Evolutionary conservation across 1,140 invertebrate genomes (phyloP), one percentile per base, ranked within the genome.

Genomic region (Paracyclopina nana): DNA sequence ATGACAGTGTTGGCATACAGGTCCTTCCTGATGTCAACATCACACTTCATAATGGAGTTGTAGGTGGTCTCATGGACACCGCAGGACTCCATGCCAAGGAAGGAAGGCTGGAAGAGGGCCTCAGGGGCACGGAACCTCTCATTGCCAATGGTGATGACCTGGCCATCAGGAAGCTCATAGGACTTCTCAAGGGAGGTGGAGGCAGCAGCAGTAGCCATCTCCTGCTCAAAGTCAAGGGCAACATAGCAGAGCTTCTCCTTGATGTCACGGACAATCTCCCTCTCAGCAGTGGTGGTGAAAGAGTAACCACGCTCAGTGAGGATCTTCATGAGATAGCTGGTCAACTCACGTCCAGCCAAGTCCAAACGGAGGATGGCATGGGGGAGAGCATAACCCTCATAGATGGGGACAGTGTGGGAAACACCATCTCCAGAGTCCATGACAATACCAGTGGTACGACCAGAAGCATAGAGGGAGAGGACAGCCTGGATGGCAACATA

Each of bases 311-410:
- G 74, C 71, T 94, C 87, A 58, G 84, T 90, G 56, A 92, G 73
- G 74, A 94, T 91, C 72, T 87, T 87, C 82, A 88, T 91, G 66
- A 84, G 77, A 74, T 86, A 92, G 71, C 85, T 86, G 62, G 88
- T 94, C 60, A 94, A 72, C 67, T 92, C 88, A 59, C 88, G 82
- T 55, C 88, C 88, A 60, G 86, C 85, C 66, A 91, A 71, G 65
- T 90, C 82, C 61, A 90, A 64, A 73, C 85, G 80, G 27, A 83
- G 74, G 62, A 90, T 90, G 61, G 84, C 84, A 57, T 75, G 72
- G 9, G 48, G 48, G 20, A 50, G 48, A 20, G 48, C 30, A 24
- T 84, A 61, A 61, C 71, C 77, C 70, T 86, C 82, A 63, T 85
- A 85, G 72, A 86, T 85, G 63, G 52, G 55, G 51, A 72, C 71